Evolutionary conservation across 2,888 invertebrate species (phyloP).

Genomic region (Ormyrus thymus): DNA sequence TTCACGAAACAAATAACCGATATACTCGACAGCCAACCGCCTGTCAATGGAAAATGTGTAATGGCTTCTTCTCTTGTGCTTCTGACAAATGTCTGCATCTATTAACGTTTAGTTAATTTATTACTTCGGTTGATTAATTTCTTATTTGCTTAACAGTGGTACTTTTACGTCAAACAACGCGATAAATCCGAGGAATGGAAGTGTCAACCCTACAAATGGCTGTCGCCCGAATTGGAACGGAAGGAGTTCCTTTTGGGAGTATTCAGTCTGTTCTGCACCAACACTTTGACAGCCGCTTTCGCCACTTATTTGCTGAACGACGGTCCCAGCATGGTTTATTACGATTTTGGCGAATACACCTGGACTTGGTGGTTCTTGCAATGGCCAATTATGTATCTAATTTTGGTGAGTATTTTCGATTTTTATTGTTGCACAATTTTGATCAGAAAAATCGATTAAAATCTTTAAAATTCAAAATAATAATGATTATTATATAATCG

Average conservation of each 20-base stretch:
- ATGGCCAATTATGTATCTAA: slow-evolving; percentile 80
- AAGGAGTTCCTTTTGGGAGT: slow-evolving; percentile 83
- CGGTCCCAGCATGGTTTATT: slow-evolving; percentile 82
- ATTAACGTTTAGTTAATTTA: not conserved
- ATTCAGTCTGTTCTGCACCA: slow-evolving; percentile 77
- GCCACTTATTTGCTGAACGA: slow-evolving; percentile 83
- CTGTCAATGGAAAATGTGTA: too few species aligned
- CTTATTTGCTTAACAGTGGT: slow-evolving; percentile 78
- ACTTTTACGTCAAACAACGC: slow-evolving; percentile 81
- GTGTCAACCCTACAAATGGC: slow-evolving; percentile 83
- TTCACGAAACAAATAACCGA: too few species aligned
- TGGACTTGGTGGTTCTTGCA: slow-evolving; percentile 82
- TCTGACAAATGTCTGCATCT: not conserved
- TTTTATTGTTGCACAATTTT: too few species aligned
- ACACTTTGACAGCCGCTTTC: slow-evolving; percentile 78
- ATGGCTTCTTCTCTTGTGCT: too few species aligned
- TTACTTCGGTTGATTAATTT: not conserved
- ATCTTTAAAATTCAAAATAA: too few species aligned
- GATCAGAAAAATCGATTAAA: too few species aligned
- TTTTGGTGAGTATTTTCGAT: slow-evolving; percentile 75
- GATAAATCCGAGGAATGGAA: slow-evolving; percentile 83
- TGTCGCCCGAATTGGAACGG: slow-evolving; percentile 81
- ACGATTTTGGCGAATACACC: slow-evolving; percentile 79
- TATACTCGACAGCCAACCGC: too few species aligned
- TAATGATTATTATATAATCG: too few species aligned